These are phyloP conservation scores for Aleadryas rufinucha DNA, from an alignment of 2,113 vertebrate genomes.

Conservation along the genomic window DNA sequence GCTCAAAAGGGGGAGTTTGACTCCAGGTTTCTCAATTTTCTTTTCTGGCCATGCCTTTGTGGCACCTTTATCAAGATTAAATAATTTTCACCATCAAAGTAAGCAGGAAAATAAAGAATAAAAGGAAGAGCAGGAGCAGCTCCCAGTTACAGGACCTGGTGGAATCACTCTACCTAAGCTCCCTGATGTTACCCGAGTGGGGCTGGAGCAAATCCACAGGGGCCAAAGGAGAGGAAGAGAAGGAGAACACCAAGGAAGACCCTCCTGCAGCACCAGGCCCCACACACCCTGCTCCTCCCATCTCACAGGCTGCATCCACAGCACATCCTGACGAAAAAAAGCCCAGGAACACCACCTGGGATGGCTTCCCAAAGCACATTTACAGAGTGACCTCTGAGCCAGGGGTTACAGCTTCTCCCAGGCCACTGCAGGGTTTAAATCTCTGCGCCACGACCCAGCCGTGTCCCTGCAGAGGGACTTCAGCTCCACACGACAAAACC, in stretches of 20 bases:
- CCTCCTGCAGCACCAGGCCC: not conserved
- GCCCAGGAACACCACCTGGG: not conserved
- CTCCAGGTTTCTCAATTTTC: not conserved
- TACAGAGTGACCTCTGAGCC: not conserved
- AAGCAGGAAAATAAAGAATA: not conserved
- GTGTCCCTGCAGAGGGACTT: not conserved
- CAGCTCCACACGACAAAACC: not conserved
- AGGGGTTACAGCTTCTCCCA: not conserved
- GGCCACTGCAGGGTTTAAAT: not conserved
- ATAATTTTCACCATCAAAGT: not conserved
- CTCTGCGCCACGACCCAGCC: not conserved
- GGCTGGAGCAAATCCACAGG: not conserved
- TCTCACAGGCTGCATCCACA: accelerated
- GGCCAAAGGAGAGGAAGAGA: not conserved
- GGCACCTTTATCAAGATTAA: not conserved
- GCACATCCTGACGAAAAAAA: not conserved
- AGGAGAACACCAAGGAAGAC: not conserved
- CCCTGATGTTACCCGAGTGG: not conserved
- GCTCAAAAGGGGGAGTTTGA: not conserved
- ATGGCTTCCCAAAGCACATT: not conserved
- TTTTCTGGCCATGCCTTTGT: not conserved
- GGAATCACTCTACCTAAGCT: not conserved
- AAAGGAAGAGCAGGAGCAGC: not conserved
- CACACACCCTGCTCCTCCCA: not conserved
- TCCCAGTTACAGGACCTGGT: not conserved